These are phyloP conservation scores for Addax nasomaculatus DNA, from an alignment of 2,113 vertebrate species.

Conservation along the genomic window DNA sequence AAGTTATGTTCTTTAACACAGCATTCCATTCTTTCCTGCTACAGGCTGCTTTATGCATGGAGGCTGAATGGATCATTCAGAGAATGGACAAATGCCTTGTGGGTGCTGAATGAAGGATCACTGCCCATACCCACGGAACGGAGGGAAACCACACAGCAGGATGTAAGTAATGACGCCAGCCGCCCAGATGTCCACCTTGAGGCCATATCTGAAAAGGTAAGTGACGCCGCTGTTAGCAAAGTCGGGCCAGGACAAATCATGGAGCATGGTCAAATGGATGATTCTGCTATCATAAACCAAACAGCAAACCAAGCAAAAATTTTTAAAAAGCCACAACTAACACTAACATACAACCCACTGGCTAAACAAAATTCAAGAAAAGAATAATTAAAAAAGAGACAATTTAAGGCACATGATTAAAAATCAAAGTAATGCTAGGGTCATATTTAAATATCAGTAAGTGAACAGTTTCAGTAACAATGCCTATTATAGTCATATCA, in stretches of 20 bases:
- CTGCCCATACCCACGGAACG: slow-evolving; percentile 91
- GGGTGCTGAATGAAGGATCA: slow-evolving; percentile 50
- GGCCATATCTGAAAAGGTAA: slow-evolving; percentile 88
- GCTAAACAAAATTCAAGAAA: background rate
- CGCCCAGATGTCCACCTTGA: slow-evolving; percentile 99
- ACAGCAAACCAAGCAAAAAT: background rate
- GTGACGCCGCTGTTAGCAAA: slow-evolving; percentile 61
- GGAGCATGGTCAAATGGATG: background rate
- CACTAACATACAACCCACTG: background rate
- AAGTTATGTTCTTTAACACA: background rate
- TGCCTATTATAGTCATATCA: background rate
- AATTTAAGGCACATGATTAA: background rate
- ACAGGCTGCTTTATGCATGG: background rate
- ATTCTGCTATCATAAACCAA: background rate
- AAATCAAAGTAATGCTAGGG: background rate
- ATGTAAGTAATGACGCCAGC: slow-evolving; percentile 98
- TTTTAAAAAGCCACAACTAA: background rate
- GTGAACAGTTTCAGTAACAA: background rate
- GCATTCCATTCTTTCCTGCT: background rate
- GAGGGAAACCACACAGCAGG: slow-evolving; percentile 97
- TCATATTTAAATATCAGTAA: background rate
- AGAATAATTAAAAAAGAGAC: background rate
- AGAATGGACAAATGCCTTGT: slow-evolving; percentile 21
- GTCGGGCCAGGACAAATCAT: background rate
- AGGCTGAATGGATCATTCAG: slow-evolving; percentile 13